phyloP scores from a whole-genome alignment of 2,888 invertebrate species.

The Sminthurinus aureus region DNA sequence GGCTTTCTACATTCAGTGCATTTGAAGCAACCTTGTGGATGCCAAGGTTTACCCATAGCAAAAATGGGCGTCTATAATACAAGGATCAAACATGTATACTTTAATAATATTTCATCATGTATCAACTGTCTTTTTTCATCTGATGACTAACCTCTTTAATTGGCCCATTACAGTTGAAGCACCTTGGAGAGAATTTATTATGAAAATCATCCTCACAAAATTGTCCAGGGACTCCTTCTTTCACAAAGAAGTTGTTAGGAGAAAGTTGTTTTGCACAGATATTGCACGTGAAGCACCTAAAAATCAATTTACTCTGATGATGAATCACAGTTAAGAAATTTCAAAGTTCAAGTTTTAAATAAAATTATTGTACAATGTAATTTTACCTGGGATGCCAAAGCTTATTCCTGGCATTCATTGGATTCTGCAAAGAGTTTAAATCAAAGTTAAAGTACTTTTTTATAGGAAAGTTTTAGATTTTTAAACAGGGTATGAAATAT shows the following conservation, averaged over 20 bases:
- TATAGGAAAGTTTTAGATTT: no score
- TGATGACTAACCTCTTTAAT: constrained; percentile 48
- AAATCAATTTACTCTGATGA: no score
- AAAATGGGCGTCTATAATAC: constrained; percentile 20
- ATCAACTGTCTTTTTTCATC: neutral
- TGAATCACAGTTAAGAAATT: no score
- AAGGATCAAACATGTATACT: neutral
- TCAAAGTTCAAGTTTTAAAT: no score
- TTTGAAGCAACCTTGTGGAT: constrained; percentile 53
- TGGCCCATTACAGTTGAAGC: constrained; percentile 52
- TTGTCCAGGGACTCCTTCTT: constrained; percentile 21
- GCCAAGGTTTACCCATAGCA: constrained; percentile 53
- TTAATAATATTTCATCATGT: neutral
- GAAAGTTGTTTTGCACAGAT: constrained; percentile 35
- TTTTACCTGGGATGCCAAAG: neutral
- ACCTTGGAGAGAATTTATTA: constrained; percentile 52
- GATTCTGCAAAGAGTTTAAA: neutral
- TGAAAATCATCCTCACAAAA: constrained; percentile 49
- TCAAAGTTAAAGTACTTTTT: no score
- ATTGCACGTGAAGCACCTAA: constrained; percentile 34
- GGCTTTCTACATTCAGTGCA: constrained; percentile 44
- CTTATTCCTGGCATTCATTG: neutral
- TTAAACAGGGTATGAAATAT: no score
- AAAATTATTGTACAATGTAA: no score
- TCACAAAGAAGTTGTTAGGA: constrained; percentile 36